These are phyloP conservation scores for Heliconius aoede DNA, from an alignment of 2,888 invertebrate genomes.

Conservation along the genomic window DNA sequence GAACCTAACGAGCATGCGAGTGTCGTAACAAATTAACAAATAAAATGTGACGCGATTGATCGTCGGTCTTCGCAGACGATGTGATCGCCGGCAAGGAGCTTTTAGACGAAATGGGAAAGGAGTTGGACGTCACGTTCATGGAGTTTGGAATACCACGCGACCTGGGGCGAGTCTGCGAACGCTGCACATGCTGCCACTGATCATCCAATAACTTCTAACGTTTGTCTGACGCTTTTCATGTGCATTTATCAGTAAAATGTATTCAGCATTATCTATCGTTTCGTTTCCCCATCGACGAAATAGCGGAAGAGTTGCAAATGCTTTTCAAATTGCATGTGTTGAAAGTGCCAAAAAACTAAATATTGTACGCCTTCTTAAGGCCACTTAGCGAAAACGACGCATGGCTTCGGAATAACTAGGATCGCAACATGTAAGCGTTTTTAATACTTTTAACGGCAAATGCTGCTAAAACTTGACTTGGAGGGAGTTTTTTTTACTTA, in stretches of 20 bases:
- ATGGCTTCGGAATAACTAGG: slow-evolving; percentile 81
- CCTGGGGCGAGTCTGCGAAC: slow-evolving; percentile 63
- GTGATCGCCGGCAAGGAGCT: slow-evolving; percentile 94
- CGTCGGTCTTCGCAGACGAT: slow-evolving; percentile 87
- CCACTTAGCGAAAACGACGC: slow-evolving; percentile 58
- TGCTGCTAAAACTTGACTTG: slow-evolving; percentile 69
- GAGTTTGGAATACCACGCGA: slow-evolving; percentile 79
- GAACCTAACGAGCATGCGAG: slow-evolving; percentile 58
- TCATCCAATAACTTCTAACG: slow-evolving; percentile 40
- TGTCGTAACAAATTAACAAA: slow-evolving; percentile 49
- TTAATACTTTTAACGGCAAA: slow-evolving; percentile 50
- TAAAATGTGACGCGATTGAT: slow-evolving; percentile 55
- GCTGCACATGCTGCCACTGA: slow-evolving; percentile 79
- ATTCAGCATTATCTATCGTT: slow-evolving; percentile 47
- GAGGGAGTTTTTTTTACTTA: slow-evolving; percentile 47
- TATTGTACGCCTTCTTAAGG: slow-evolving; percentile 40
- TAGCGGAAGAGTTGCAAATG: slow-evolving; percentile 31
- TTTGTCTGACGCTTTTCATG: slow-evolving; percentile 53
- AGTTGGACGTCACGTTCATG: slow-evolving; percentile 95
- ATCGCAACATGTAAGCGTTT: slow-evolving; percentile 59
- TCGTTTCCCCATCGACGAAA: slow-evolving; percentile 42
- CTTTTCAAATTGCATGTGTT: slow-evolving; percentile 54
- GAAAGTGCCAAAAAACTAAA: slow-evolving; percentile 46
- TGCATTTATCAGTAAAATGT: slow-evolving; percentile 70
- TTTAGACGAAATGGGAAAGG: slow-evolving; percentile 95